Evolutionary conservation across 2,888 invertebrate species (phyloP).

Genomic region (Cephus rjabovi): DNA sequence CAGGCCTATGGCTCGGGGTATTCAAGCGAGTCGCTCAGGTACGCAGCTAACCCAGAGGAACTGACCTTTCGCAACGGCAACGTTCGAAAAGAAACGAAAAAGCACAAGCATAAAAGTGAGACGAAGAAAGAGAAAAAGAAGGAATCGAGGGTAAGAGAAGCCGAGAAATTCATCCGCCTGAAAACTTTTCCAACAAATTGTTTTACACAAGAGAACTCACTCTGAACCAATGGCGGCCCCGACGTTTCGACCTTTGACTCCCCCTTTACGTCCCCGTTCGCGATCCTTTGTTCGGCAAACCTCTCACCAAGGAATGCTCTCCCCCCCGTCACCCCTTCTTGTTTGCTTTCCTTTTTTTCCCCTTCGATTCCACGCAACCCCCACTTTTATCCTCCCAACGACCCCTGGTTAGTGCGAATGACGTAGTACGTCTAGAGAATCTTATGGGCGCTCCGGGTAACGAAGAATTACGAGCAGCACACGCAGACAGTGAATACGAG

Average conservation of each 20-base stretch:
- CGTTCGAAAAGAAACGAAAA: constrained; percentile 1
- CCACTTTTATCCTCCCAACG: neutral
- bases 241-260: neutral
- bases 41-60: neutral
- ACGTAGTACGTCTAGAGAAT: neutral
- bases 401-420: neutral
- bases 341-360: neutral
- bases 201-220: neutral
- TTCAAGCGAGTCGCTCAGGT: neutral
- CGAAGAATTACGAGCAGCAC: neutral
- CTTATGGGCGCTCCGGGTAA: neutral
- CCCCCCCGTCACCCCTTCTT: neutral
- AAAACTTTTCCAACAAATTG: neutral
- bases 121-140: neutral
- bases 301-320: neutral
- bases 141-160: neutral
- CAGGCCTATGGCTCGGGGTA: neutral
- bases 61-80: neutral
- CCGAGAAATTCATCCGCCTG: neutral
- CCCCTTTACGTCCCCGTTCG: neutral
- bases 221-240: neutral
- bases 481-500: neutral
- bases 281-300: neutral
- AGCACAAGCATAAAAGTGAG: constrained; percentile 6
- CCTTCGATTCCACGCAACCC: neutral